These are phyloP conservation scores for Eretmocerus hayati DNA, from an alignment of 2,888 invertebrate genomes.

Conservation along the genomic window DNA sequence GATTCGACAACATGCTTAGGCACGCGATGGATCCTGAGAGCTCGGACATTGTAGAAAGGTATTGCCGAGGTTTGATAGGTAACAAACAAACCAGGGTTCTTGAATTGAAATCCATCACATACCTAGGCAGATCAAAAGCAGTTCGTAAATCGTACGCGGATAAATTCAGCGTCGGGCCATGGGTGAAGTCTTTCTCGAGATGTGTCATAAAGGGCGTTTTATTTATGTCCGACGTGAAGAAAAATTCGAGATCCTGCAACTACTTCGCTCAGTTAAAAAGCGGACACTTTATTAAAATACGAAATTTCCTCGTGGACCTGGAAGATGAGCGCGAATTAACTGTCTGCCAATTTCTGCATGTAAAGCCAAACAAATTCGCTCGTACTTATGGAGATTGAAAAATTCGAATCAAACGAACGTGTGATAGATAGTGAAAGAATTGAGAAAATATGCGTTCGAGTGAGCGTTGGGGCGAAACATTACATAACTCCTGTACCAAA, in stretches of 20 bases:
- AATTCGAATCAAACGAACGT: background rate
- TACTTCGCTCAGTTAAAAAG: background rate
- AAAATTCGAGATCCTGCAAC: background rate
- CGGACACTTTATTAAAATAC: background rate
- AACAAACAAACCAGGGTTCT: too few species aligned
- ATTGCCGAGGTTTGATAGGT: too few species aligned
- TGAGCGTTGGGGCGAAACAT: background rate
- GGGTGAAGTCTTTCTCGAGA: background rate
- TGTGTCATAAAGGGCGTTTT: background rate
- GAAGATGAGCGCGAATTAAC: background rate
- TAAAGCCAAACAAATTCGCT: background rate
- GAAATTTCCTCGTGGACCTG: background rate
- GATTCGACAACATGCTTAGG: too few species aligned
- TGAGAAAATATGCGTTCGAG: background rate
- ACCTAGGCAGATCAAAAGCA: background rate
- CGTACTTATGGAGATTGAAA: background rate
- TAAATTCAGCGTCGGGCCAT: background rate
- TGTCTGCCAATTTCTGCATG: background rate
- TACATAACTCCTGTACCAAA: background rate
- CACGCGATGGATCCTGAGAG: too few species aligned
- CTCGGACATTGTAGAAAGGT: too few species aligned
- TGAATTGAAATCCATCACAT: background rate
- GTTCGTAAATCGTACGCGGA: background rate
- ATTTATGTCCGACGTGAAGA: background rate
- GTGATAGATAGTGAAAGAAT: background rate